Evolutionary conservation across 1,140 invertebrate species (phyloP).

Genomic region (Zaprionus kolodkinae): DNA sequence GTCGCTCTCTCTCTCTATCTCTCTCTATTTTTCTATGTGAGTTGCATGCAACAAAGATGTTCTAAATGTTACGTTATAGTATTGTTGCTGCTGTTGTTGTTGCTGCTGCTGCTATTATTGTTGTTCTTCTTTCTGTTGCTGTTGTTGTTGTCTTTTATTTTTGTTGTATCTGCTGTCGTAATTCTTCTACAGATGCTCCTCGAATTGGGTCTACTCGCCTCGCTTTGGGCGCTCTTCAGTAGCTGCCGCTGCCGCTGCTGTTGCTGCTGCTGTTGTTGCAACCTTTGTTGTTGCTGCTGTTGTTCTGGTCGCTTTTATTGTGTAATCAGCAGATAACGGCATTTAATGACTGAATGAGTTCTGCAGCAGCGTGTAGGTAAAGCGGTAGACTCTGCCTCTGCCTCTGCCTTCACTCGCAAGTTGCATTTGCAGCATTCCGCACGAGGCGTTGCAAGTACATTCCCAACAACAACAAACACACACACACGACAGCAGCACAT

Average conservation of each 20-base stretch:
- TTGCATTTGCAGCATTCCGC: slow-evolving; percentile 52
- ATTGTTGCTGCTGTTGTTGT: slow-evolving; percentile 39
- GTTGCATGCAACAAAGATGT: slow-evolving; percentile 65
- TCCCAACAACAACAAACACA: slow-evolving; percentile 11
- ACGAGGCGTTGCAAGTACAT: slow-evolving; percentile 55
- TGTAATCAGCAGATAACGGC: slow-evolving; percentile 81
- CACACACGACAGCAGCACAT: slow-evolving; percentile 6
- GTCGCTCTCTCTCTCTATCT: too few species aligned
- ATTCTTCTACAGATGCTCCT: slow-evolving; percentile 66
- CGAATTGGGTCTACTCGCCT: slow-evolving; percentile 64
- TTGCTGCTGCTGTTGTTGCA: slow-evolving; percentile 1
- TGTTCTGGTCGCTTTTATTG: slow-evolving; percentile 71
- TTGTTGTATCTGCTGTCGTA: slow-evolving; percentile 37
- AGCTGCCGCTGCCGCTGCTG: slow-evolving; percentile 51
- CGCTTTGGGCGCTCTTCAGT: slow-evolving; percentile 67
- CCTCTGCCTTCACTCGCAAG: background rate
- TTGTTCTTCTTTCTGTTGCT: slow-evolving; percentile 32
- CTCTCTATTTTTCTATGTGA: slow-evolving; percentile 20
- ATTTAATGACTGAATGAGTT: slow-evolving; percentile 82
- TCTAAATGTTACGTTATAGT: slow-evolving; percentile 77
- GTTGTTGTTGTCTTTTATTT: slow-evolving; percentile 19
- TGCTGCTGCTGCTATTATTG: slow-evolving; percentile 26
- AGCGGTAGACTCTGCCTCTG: slow-evolving; percentile 33
- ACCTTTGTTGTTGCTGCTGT: slow-evolving; percentile 10
- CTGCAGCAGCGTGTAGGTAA: slow-evolving; percentile 28